Conservation (phyloP, 1,140 invertebrate species). For the Megalopta genalis region DNA sequence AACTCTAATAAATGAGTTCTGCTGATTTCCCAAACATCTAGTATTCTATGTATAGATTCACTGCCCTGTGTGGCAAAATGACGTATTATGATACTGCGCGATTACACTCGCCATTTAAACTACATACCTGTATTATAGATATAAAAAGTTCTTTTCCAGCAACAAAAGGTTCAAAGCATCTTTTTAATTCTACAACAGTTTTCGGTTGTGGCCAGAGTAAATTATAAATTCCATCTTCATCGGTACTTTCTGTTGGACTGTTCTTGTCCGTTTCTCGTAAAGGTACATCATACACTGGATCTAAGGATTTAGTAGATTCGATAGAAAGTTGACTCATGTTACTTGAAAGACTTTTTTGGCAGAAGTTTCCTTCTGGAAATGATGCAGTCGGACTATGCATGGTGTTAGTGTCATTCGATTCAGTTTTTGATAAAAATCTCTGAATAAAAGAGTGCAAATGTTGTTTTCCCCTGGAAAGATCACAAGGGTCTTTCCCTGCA, state of each 20-base stretch:
- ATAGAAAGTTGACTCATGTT: conserved; percentile 76
- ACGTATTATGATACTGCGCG: background rate
- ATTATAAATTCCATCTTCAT: conserved; percentile 72
- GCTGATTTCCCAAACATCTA: conserved; percentile 81
- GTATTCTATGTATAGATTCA: conserved; percentile 78
- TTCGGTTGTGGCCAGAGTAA: conserved; percentile 85
- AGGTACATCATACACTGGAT: conserved; percentile 71
- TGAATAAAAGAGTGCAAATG: conserved; percentile 77
- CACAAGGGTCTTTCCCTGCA: conserved; percentile 76
- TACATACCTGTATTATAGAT: conserved; percentile 77
- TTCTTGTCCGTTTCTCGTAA: conserved; percentile 67
- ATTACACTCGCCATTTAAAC: background rate
- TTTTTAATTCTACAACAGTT: conserved; percentile 81
- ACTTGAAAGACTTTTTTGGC: conserved; percentile 68
- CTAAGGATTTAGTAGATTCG: conserved; percentile 75
- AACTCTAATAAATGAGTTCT: conserved; percentile 77
- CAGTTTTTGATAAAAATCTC: conserved; percentile 66
- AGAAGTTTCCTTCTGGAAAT: conserved; percentile 70
- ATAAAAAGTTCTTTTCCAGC: conserved; percentile 79
- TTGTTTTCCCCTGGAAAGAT: conserved; percentile 79
- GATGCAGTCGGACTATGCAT: conserved; percentile 68
- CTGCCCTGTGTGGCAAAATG: conserved; percentile 62
- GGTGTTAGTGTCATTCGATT: conserved; percentile 70
- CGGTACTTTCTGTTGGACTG: conserved; percentile 65
- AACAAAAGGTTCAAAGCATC: conserved; percentile 78